Percentiles rank a stretch among this genome's conserved stretches.
Conservation (phyloP, 2,888 invertebrate genomes). For the Alsophila aescularia region DNA sequence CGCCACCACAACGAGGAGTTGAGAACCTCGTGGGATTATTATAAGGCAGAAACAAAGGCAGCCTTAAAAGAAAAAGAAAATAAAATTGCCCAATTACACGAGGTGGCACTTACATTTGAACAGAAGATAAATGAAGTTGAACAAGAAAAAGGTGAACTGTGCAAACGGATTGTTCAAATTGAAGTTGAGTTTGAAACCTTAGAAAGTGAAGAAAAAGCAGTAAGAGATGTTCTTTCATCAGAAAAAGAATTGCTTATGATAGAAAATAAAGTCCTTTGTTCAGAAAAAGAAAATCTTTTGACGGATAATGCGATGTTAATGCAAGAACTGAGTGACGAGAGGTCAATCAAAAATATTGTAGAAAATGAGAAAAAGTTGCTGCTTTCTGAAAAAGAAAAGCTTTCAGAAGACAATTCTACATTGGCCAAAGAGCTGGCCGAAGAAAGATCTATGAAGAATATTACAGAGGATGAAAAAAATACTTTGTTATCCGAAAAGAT, state of each 20-base stretch:
- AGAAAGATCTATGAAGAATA: background rate
- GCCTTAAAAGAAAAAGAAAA: constrained; percentile 45
- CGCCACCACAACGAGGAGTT: constrained; percentile 49
- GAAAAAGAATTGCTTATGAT: constrained; percentile 28
- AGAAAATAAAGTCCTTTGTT: constrained; percentile 14
- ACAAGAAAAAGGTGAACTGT: constrained; percentile 19
- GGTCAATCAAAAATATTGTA: background rate
- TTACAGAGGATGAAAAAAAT: constrained; percentile 35
- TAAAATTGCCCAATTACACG: constrained; percentile 40
- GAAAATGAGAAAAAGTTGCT: constrained; percentile 37
- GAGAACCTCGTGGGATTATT: constrained; percentile 49
- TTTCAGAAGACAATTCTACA: background rate
- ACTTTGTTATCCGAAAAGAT: constrained; percentile 32
- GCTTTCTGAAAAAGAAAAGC: constrained; percentile 31
- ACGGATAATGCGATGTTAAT: background rate
- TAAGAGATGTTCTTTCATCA: constrained; percentile 25
- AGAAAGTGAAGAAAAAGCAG: constrained; percentile 22
- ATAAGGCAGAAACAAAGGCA: constrained; percentile 45
- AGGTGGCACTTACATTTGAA: constrained; percentile 18
- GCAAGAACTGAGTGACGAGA: constrained; percentile 10
- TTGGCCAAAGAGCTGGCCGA: constrained; percentile 8
- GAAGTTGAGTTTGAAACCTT: constrained; percentile 35
- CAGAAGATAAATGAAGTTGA: constrained; percentile 12
- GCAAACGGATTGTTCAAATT: constrained; percentile 23
- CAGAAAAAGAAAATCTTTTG: constrained; percentile 21